These are phyloP conservation scores for Telmatochromis sp. DNA, from an alignment of 2,113 vertebrate genomes.

Conservation along the genomic window DNA sequence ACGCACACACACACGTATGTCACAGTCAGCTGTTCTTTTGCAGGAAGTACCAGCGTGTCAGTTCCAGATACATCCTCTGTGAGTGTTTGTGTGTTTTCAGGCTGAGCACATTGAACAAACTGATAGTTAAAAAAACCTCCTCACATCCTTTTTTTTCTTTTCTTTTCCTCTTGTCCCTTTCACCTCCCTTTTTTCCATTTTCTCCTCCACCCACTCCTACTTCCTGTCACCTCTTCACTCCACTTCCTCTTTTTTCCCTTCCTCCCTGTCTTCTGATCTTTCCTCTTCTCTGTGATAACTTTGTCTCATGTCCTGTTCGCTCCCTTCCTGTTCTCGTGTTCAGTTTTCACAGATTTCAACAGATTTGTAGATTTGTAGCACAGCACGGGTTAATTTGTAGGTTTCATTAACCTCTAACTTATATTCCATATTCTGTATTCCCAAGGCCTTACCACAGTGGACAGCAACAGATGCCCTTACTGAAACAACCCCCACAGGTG, in stretches of 20 bases:
- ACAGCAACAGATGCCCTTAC: not conserved
- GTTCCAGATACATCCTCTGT: constrained; percentile 10
- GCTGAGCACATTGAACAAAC: not conserved
- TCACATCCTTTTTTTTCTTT: not conserved
- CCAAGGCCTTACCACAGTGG: not conserved
- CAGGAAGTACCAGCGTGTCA: constrained; percentile 11
- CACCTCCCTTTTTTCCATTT: not conserved
- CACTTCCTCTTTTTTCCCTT: constrained; percentile 7
- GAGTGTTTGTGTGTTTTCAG: not conserved
- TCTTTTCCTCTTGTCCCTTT: not conserved
- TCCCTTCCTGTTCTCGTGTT: not conserved
- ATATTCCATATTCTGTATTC: not conserved
- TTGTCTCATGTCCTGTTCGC: not conserved
- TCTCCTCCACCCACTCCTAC: not conserved
- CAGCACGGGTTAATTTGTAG: not conserved
- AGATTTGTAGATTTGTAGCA: not conserved
- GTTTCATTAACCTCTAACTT: not conserved
- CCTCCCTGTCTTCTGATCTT: not conserved
- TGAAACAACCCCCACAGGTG: not conserved
- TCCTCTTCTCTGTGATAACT: not conserved
- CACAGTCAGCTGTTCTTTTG: constrained; percentile 16
- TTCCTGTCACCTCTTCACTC: constrained; percentile 13
- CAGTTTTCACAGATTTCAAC: not conserved
- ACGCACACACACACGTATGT: not conserved
- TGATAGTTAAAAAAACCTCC: constrained; percentile 14